phyloP scores from a whole-genome alignment of 2,113 vertebrate genomes.

The Okapia johnstoni region DNA sequence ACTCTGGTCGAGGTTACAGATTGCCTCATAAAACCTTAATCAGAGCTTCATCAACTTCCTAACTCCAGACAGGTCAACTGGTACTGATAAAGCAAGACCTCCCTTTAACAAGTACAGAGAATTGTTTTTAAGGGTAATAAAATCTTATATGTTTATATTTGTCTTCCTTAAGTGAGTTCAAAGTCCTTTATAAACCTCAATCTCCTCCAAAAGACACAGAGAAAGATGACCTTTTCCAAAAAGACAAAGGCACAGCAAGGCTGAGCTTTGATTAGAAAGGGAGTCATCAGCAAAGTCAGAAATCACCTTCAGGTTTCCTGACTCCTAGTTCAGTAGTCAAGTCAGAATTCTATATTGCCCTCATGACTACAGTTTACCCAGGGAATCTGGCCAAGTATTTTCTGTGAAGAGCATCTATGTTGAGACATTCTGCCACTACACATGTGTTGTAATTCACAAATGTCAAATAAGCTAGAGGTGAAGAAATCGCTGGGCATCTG shows the following conservation, averaged over 20 bases:
- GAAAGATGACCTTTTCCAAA: conserved; percentile 16
- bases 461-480: background rate
- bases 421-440: background rate
- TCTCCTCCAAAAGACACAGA: background rate
- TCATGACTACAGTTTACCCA: background rate
- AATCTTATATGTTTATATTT: conserved; percentile 53
- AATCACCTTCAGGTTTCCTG: conserved; percentile 1
- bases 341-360: background rate
- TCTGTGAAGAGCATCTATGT: background rate
- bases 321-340: conserved; percentile 1
- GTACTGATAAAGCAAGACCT: background rate
- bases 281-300: background rate
- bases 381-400: background rate
- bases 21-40: conserved; percentile 70
- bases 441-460: background rate
- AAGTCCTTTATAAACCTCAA: background rate
- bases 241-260: background rate
- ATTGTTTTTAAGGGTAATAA: conserved; percentile 32
- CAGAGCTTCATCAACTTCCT: conserved; percentile 26
- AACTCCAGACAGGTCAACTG: background rate
- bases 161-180: background rate
- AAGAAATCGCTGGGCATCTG: background rate
- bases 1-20: conserved; percentile 53
- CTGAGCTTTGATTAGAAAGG: background rate
- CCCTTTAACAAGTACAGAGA: background rate